Percentiles rank a stretch among this genome's conserved stretches.
phyloP scores from a whole-genome alignment of 2,113 vertebrate species.

The Gallinago media region DNA sequence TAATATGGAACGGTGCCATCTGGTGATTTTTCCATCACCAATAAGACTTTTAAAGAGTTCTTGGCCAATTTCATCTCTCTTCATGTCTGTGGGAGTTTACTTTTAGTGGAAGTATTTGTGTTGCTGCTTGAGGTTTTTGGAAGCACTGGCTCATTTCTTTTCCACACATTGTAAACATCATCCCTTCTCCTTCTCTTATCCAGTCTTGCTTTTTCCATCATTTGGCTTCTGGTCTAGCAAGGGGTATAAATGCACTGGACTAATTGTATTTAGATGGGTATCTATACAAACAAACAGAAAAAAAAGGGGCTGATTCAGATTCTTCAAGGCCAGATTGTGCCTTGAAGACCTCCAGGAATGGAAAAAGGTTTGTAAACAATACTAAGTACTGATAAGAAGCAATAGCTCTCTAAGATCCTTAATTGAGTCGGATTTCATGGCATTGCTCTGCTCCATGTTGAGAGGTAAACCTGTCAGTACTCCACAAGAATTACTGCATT shows the following conservation, averaged over 20 bases:
- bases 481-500: not conserved
- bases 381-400: not conserved
- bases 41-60: not conserved
- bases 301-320: not conserved
- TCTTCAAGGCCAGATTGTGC: not conserved
- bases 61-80: not conserved
- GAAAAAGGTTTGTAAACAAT: not conserved
- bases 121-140: not conserved
- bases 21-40: not conserved
- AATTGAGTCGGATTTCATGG: not conserved
- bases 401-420: not conserved
- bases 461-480: not conserved
- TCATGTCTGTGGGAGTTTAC: not conserved
- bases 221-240: not conserved
- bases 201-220: not conserved
- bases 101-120: not conserved
- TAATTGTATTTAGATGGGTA: not conserved
- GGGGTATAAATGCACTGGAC: not conserved
- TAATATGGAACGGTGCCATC: not conserved
- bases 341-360: not conserved
- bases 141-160: not conserved
- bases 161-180: not conserved
- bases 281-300: not conserved
- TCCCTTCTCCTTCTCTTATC: not conserved
- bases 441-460: not conserved